phyloP scores from a whole-genome alignment of 2,113 vertebrate genomes.

The Lonchura striata region DNA sequence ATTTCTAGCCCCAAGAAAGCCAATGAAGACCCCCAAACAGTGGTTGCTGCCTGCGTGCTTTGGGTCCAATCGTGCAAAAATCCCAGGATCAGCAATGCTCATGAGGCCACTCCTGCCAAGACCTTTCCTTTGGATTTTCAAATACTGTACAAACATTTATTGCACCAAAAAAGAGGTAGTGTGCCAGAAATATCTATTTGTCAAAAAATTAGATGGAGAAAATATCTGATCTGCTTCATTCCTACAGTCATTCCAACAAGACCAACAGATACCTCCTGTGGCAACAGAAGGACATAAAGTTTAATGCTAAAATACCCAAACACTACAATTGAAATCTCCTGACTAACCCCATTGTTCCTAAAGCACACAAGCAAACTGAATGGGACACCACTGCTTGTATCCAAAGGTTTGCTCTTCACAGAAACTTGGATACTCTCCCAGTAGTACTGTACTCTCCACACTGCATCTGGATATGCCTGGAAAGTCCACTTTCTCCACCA shows the following conservation, averaged over 20 bases:
- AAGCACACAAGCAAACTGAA: not conserved
- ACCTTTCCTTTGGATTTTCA: not conserved
- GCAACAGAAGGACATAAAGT: not conserved
- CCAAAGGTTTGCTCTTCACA: not conserved
- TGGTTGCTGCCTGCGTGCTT: not conserved
- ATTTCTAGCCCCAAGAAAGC: not conserved
- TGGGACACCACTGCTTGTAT: not conserved
- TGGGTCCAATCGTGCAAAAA: not conserved
- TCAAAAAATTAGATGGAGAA: not conserved
- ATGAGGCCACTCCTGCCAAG: not conserved
- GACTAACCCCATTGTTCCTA: not conserved
- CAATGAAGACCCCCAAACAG: not conserved
- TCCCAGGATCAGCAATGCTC: not conserved
- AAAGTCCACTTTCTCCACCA: not conserved
- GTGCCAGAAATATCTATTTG: not conserved
- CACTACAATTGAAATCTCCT: not conserved
- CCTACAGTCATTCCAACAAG: too few relatives aligned
- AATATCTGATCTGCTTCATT: not conserved
- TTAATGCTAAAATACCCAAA: not conserved
- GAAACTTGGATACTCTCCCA: not conserved
- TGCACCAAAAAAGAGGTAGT: not conserved
- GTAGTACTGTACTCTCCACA: too few relatives aligned
- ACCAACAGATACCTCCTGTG: not conserved
- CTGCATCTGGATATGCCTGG: not conserved
- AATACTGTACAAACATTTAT: not conserved